A percentile compares a stretch with the other conserved stretches of the same genome.
These are phyloP conservation scores for Danionella cerebrum DNA, from an alignment of 2,113 vertebrate species.

Conservation along the genomic window DNA sequence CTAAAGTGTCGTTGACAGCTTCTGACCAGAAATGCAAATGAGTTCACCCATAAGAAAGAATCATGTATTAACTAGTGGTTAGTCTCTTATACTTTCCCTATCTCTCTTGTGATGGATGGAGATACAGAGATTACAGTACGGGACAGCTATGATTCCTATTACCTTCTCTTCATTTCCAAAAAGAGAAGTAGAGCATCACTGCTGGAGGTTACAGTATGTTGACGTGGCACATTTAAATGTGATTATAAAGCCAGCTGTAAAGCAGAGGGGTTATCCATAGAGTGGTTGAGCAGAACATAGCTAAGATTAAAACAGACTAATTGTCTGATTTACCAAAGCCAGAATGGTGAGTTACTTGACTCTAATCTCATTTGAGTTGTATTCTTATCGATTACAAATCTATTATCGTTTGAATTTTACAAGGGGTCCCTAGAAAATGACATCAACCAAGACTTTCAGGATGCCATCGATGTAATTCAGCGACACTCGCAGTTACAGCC, in stretches of 20 bases:
- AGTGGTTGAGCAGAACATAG: neutral
- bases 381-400: neutral
- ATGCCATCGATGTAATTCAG: slow-evolving; percentile 87
- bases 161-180: slow-evolving; percentile 53
- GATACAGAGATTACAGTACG: slow-evolving; percentile 38
- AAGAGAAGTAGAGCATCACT: slow-evolving; percentile 61
- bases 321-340: slow-evolving; percentile 16
- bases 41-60: slow-evolving; percentile 35
- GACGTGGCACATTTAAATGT: slow-evolving; percentile 60
- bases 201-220: slow-evolving; percentile 22
- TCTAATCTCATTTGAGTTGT: neutral
- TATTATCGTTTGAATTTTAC: too few relatives aligned
- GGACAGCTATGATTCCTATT: slow-evolving; percentile 37
- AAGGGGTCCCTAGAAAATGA: slow-evolving; percentile 77
- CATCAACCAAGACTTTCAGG: slow-evolving; percentile 81
- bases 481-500: slow-evolving; percentile 72
- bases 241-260: slow-evolving; percentile 30
- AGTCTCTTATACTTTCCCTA: slow-evolving; percentile 20
- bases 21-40: slow-evolving; percentile 57
- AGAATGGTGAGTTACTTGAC: slow-evolving; percentile 61
- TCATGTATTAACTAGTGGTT: slow-evolving; percentile 38
- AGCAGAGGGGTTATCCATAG: too few relatives aligned
- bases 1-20: slow-evolving; percentile 20
- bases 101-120: slow-evolving; percentile 49
- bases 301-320: slow-evolving; percentile 1